Evolutionary conservation across 23 tunicate species (phyloP), one percentile per base, ranked within the genome.

Genomic region (Aplidium turbinatum): DNA sequence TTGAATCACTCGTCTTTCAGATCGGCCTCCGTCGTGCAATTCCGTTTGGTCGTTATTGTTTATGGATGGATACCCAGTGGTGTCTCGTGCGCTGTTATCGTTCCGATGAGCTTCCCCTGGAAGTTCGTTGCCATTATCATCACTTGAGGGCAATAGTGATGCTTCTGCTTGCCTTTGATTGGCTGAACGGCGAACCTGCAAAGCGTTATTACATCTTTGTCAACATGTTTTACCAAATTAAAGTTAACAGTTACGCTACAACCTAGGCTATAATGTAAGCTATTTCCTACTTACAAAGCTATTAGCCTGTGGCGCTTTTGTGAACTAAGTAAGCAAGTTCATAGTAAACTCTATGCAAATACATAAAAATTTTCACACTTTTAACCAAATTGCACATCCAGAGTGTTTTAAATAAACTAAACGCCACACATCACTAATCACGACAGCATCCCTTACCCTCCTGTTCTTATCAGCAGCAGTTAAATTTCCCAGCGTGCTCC

Each of bases 11-110:
- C 56, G 31, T 31, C 73, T 36, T 4, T 57, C 58, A 19, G 89
- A 45, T 56, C 42, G n/a, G 5, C 68, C 72, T 76, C 75, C 50
- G 76, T 63, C 89, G 64, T 66, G 89, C 46, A 76, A 70, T 32
- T 83, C 89, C 25, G 89, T 83, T 56, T 75, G 81, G 30, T 74
- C 80, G 89, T 83, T 83, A 42, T 42, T 60, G 9, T 30, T 18
- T 18, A 20, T 55, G 7, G 25, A 18, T 16, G 13, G 55, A 9
- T 61, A 13, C 0, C 18, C 1, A 42, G 56, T 68, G 4, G 54
- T 4, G 35, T 6, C 71, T 3, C 23, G 25, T n/a, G n/a, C n/a
- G 31, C 47, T 56, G 25, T 63, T 5, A 4, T 39, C 42, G 4
- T 53, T 1, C 21, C 39, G 48, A 9, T 21, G 57, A 27, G 58